Conservation (phyloP, 2,888 invertebrate species). For the Salpingus planirostris region DNA sequence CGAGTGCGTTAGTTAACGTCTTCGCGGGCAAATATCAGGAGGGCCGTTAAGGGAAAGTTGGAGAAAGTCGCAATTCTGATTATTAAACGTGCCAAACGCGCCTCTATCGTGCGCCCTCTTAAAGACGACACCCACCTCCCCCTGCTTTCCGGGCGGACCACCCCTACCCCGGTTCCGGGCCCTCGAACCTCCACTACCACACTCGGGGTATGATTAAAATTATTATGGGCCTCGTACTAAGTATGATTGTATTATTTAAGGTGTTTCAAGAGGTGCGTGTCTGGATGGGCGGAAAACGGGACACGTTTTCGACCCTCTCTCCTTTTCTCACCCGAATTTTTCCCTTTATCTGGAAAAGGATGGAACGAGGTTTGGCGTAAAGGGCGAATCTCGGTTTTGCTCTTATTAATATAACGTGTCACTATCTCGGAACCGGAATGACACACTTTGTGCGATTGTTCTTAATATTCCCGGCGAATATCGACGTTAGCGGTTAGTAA, state of each 20-base stretch:
- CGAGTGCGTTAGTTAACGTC: constrained; percentile 39
- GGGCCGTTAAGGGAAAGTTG: constrained; percentile 37
- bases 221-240: constrained; percentile 36
- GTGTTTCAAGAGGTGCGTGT: constrained; percentile 31
- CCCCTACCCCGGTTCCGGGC: too few species aligned
- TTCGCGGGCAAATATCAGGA: constrained; percentile 36
- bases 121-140: constrained; percentile 27
- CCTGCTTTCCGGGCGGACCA: too few species aligned
- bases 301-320: constrained; percentile 10
- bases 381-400: too few species aligned
- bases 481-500: constrained; percentile 20
- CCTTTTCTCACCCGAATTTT: background rate
- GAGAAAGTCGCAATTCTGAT: constrained; percentile 39
- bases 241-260: constrained; percentile 41
- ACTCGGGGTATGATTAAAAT: constrained; percentile 35
- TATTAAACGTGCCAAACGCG: constrained; percentile 34
- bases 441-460: constrained; percentile 23
- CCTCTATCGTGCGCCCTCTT: constrained; percentile 28
- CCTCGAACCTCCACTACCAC: too few species aligned
- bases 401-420: constrained; percentile 25
- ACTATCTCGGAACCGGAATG: constrained; percentile 23
- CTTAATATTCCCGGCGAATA: constrained; percentile 26
- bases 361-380: too few species aligned
- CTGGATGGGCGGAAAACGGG: too few species aligned
- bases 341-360: too few species aligned